Evolutionary conservation across 2,797 vertebrate species (phyloP), one percentile per base, ranked within the genome.

Genomic region (Esox masquinongy): DNA sequence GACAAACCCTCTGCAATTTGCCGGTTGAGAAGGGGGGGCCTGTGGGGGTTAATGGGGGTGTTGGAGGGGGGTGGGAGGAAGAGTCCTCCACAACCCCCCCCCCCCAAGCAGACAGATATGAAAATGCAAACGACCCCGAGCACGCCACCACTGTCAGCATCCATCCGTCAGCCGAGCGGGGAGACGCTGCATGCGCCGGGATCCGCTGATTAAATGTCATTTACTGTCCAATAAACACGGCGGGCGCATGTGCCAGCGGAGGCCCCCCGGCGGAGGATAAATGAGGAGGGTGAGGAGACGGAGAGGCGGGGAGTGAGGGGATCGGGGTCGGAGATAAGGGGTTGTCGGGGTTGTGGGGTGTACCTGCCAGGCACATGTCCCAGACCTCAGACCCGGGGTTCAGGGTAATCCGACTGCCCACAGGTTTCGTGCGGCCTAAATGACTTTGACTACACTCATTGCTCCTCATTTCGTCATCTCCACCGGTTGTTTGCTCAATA

Each of bases 181-280:
- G 70, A 43, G 47, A 50, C 74, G 53, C 63, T 8, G 39, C 77
- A 76, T 75, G 80, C 77, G 78, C 70, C 47, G 72, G 73, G 79
- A 82, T 80, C 73, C 73, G 68, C 78, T 81, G 80, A 88, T 87
- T 85, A 80, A 83, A 81, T 84, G 83, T 84, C 76, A 82, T 89
- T 88, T 89, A 84, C 84, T 87, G 84, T 86, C 83, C 74, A 82
- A 82, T 83, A 81, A 76, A 74, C 47, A 75, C 66, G 17, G 16
- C 53, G 2, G 8, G 22, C 39, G 34, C n/a, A 24, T 75, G 31
- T 75, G 19, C 1, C 17, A 19, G 31, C 8, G 39, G 5, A 26
- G 49, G 43, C 36, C 7, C 17, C 7, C 17, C 7, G 15, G 70
- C 50, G 9, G 53, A 49, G n/a, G 24, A 51, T 3, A 14, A 50